These are phyloP conservation scores for Dinoponera quadriceps DNA, from an alignment of 1,140 invertebrate species.

Conservation along the genomic window DNA sequence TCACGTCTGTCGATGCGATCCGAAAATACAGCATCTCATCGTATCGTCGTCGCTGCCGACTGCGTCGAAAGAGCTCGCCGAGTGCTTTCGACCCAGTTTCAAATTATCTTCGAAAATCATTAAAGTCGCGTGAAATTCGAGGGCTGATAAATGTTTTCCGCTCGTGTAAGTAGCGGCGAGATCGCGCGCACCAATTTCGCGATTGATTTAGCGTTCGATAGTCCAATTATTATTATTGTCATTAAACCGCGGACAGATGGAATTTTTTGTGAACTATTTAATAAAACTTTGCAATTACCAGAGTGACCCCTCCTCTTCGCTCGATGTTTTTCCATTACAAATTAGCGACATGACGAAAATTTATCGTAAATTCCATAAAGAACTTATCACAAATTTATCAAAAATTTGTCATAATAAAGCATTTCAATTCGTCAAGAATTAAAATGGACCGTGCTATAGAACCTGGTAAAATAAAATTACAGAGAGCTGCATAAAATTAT, in stretches of 20 bases:
- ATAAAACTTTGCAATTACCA: background rate
- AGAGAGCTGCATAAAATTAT: background rate
- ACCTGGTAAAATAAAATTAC: background rate
- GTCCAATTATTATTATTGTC: conserved; percentile 8
- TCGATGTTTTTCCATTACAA: background rate
- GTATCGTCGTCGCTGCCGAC: conserved; percentile 26
- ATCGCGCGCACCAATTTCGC: conserved; percentile 11
- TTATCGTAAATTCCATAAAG: background rate
- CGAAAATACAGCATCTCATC: conserved; percentile 69
- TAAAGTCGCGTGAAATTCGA: conserved; percentile 29
- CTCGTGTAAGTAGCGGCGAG: background rate
- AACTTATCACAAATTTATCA: too few species aligned
- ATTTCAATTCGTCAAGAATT: background rate
- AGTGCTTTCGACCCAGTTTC: conserved; percentile 69
- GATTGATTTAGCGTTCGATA: background rate
- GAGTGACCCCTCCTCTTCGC: background rate
- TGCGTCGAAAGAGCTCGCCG: conserved; percentile 7
- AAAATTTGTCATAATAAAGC: too few species aligned
- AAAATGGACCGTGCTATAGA: background rate
- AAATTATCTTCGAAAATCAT: conserved; percentile 40
- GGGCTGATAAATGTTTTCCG: conserved; percentile 41
- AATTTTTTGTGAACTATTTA: background rate
- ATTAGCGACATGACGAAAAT: background rate
- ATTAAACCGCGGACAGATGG: background rate
- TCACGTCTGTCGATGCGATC: conserved; percentile 69